Base-by-base conservation (phyloP, 1,140 invertebrate species). In the Drosophila truncata region DNA sequence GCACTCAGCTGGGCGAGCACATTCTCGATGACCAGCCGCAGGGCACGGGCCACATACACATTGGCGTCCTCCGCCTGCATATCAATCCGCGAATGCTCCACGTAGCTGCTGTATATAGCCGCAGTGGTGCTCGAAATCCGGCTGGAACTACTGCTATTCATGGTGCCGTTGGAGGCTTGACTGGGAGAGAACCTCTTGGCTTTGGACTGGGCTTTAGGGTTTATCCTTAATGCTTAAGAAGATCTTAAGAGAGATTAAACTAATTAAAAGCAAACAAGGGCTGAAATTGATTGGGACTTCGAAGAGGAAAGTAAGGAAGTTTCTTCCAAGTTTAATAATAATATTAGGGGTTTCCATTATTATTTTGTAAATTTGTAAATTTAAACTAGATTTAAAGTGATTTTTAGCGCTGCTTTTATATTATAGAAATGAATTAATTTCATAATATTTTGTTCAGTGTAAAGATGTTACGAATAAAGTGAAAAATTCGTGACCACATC, bases 21-120 rank as follows among this genome's bases (percentile, higher is more conserved):
- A 20, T 85, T 62, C 27, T 76, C 58, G 14, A 88, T 85, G 25
- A 88, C 60, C 44, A 81, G 59, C 13, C 52, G 62, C 11, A 88
- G 52, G 1, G 84, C 84, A 0, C 33, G 41, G 4, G 74, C 69
- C 59, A 88, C 85, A 35, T 55, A 69, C 13, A 52, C 18, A 35
- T 90, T 90, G 9, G 69, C 66, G 16, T 80, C 77, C 59, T 88
- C 84, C 7, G 29, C 47, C 65, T 88, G 84, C n/a, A 78, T 39
- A 5, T 82, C 85, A 49, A 88, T 90, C 8, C 52, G 31, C 2
- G 55, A 74, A 9, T 64, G 66, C 33, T 78, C 66, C 64, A 72
- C 7, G 27, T 88, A 90, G 41, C 33, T 78, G 10, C 31, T 29
- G n/a, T 75, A 81, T 31, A 20, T 39, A 10, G 8, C 39, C 10